Conservation (phyloP, 2,113 vertebrate species). For the Malurus melanocephalus region DNA sequence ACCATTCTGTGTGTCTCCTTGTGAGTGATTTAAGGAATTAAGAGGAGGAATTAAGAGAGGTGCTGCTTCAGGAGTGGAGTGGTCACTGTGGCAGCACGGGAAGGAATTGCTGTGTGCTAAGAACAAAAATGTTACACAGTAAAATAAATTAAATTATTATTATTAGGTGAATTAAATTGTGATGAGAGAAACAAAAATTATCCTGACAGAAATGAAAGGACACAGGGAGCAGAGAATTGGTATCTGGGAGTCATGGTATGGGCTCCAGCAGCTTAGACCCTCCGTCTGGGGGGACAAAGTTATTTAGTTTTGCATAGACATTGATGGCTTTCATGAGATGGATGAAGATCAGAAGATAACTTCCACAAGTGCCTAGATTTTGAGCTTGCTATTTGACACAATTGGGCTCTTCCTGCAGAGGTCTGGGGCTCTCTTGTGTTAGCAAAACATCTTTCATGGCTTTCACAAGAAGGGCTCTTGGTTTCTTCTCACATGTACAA, state of each 20-base stretch:
- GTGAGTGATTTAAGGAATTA: not conserved
- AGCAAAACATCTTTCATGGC: not conserved
- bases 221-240: not conserved
- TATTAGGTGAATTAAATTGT: not conserved
- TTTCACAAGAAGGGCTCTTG: not conserved
- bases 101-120: not conserved
- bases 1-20: not conserved
- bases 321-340: not conserved
- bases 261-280: not conserved
- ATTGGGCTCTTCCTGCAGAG: not conserved
- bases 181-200: not conserved
- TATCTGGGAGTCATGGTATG: rapidly evolving
- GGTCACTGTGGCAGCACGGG: not conserved
- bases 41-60: not conserved
- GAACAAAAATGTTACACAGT: not conserved
- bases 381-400: rapidly evolving
- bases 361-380: not conserved
- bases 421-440: not conserved
- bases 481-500: rapidly evolving
- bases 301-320: not conserved
- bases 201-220: not conserved
- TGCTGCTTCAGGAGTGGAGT: not conserved
- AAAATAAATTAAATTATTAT: not conserved
- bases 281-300: not conserved
- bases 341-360: not conserved